Conservation (phyloP, 2,113 vertebrate genomes). For the Psilopogon haemacephalus region DNA sequence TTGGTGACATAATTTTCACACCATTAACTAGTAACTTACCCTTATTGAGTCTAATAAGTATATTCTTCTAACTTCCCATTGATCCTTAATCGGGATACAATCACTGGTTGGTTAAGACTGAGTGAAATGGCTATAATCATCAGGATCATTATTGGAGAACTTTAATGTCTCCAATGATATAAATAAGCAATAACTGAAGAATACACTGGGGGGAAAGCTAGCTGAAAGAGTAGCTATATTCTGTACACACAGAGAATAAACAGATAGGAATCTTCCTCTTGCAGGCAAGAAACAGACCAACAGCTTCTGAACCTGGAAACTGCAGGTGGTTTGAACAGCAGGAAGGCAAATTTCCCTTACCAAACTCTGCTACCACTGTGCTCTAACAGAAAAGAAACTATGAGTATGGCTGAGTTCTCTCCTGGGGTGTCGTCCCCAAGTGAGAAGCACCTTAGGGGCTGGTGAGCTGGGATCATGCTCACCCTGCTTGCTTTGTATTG, state of each 20-base stretch:
- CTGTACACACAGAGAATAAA: neutral
- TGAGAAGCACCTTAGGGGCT: neutral
- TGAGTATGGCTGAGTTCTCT: neutral
- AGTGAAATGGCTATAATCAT: slow-evolving; percentile 42
- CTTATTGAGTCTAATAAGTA: slow-evolving; percentile 70
- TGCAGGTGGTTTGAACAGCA: neutral
- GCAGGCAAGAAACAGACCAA: neutral
- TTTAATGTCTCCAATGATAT: slow-evolving; percentile 7
- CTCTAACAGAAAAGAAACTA: neutral
- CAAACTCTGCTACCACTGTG: neutral
- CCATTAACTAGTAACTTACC: slow-evolving; percentile 73
- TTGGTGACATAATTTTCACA: slow-evolving; percentile 75
- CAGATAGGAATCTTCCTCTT: neutral
- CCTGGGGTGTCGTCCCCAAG: neutral
- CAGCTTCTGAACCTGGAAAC: neutral
- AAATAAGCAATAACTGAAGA: slow-evolving; percentile 22
- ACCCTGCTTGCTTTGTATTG: neutral
- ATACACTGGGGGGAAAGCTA: neutral
- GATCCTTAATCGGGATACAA: slow-evolving; percentile 62
- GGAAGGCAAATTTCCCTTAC: neutral
- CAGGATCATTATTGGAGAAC: slow-evolving; percentile 40
- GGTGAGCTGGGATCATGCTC: neutral
- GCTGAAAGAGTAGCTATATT: neutral
- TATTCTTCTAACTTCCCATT: slow-evolving; percentile 71
- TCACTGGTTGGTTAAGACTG: slow-evolving; percentile 11